Evolutionary conservation across 2,113 vertebrate species (phyloP), one percentile per base, ranked within the genome.

Genomic region (Beaufortia kweichowensis): DNA sequence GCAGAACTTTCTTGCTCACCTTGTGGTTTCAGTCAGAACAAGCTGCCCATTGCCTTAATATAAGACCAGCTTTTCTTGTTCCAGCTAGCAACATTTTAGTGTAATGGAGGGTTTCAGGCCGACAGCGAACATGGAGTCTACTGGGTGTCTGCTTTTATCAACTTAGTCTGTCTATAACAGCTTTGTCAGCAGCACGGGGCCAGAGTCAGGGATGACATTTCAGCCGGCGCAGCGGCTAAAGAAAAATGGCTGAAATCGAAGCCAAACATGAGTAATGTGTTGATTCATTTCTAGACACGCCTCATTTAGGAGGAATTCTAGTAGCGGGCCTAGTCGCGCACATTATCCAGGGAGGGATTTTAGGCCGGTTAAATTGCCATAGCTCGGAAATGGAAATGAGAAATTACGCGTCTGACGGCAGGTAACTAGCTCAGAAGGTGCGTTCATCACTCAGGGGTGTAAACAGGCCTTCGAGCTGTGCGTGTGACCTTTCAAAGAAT

Each of bases 121-220:
- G 35, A 39, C 55, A 31, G 24, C 6, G 66, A 63, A 73, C 55
- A 61, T 17, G 31, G 48, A 62, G 69, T 68, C 60, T 63, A 41
- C 60, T 63, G 60, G 48, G 68, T 72, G 77, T 72, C 72, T 76
- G 65, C 65, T 75, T 75, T 80, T 68, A 60, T 60, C 56, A 65
- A 64, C 57, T 68, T 55, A 2, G 15, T 43, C 35, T 60, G 33
- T 67, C 81, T 77, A 75, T 85, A 86, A 79, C 53, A 65, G 83
- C 83, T 86, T 79, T 83, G 85, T 88, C 85, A 86, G 85, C 85
- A 78, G 74, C 82, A 74, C 46, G 55, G 73, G 77, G 82, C 70
- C 7, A 66, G 80, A 86, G 68, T 73, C 59, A 63, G 68, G n/a
- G 62, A 73, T 85, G 81, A 80, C 86, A 84, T 79, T 80, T 83